Evolutionary conservation across 2,888 invertebrate genomes (phyloP).

Genomic region (Byasa hedistus): DNA sequence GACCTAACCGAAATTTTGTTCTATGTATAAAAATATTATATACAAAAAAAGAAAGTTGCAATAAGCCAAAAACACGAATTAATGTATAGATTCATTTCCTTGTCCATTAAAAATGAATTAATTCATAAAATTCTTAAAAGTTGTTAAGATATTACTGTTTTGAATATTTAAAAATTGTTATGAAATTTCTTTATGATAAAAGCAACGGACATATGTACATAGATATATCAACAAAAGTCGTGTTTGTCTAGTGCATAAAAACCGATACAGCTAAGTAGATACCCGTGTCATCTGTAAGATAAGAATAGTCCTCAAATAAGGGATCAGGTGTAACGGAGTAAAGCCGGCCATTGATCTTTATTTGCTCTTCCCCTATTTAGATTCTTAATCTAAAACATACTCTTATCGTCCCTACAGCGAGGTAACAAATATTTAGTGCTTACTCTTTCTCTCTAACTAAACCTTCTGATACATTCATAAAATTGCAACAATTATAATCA

Average conservation of each 20-base stretch:
- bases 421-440: constrained; percentile 32
- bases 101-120: no score
- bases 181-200: not conserved
- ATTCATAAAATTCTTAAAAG: no score
- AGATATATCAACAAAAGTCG: constrained; percentile 5
- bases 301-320: constrained; percentile 44
- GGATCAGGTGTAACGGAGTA: constrained; percentile 52
- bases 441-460: not conserved
- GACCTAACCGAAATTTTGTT: no score
- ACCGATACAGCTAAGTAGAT: constrained; percentile 21
- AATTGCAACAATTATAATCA: no score
- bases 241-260: constrained; percentile 15
- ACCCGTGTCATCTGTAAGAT: constrained; percentile 29
- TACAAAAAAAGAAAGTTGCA: no score
- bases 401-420: constrained; percentile 50
- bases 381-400: constrained; percentile 51
- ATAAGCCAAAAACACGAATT: no score
- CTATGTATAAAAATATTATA: no score
- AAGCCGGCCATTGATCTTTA: constrained; percentile 68
- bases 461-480: no score
- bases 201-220: not conserved
- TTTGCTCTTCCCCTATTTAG: constrained; percentile 51
- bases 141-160: not conserved
- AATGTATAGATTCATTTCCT: no score
- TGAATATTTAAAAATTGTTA: not conserved